Evolutionary conservation across 2,888 invertebrate species (phyloP).

Genomic region (Ophioninae sp.): DNA sequence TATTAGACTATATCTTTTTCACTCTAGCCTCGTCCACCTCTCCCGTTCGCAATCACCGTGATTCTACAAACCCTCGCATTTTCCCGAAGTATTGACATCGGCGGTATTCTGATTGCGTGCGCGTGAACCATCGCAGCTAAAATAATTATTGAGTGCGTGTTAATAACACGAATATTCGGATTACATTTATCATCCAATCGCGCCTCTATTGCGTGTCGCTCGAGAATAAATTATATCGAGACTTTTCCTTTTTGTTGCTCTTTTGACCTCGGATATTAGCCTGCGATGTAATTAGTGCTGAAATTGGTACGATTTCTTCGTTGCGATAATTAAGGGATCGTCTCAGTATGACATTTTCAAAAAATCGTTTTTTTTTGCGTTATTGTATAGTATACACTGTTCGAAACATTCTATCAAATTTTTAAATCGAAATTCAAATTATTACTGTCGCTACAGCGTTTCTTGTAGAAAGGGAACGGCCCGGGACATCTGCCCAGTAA

Average conservation of each 20-base stretch:
- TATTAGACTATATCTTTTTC: too few relatives aligned
- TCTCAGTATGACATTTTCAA: too few relatives aligned
- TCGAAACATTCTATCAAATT: too few relatives aligned
- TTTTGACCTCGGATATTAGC: neutral
- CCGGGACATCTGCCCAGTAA: too few relatives aligned
- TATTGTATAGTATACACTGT: too few relatives aligned
- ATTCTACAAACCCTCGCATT: constrained; percentile 13
- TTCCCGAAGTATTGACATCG: constrained; percentile 13
- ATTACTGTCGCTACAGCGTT: too few relatives aligned
- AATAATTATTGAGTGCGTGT: constrained; percentile 11
- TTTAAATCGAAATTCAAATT: too few relatives aligned
- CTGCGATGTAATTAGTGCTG: neutral
- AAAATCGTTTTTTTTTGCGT: too few relatives aligned
- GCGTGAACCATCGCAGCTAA: neutral
- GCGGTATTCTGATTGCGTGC: constrained; percentile 37
- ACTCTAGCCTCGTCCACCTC: neutral
- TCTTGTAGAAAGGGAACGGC: too few relatives aligned
- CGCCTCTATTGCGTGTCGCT: neutral
- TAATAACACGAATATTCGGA: constrained; percentile 2
- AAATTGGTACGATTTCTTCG: too few relatives aligned
- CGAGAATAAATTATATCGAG: neutral
- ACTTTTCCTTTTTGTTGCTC: neutral
- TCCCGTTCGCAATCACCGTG: neutral
- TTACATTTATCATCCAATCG: neutral
- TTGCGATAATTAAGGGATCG: neutral